A percentile compares a stretch with the other conserved stretches of the same genome.
Evolutionary conservation across 2,888 invertebrate species (phyloP).

Genomic region (Glaucopsyche alexis): DNA sequence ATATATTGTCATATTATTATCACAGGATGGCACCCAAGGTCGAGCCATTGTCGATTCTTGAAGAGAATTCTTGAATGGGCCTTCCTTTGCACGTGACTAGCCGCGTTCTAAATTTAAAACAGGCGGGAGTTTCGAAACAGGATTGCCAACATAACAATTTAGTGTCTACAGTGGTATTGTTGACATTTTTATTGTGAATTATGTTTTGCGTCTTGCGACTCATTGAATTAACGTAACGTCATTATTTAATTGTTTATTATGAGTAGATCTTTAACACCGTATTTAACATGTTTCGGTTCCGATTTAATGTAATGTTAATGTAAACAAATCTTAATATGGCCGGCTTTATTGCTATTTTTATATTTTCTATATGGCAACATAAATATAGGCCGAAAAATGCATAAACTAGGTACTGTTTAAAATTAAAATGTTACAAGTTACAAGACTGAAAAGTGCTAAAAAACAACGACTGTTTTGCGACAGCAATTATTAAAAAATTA

Average conservation of each 20-base stretch:
- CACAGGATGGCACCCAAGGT: slow-evolving; percentile 40
- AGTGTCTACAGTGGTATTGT: neutral
- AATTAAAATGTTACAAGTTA: no score
- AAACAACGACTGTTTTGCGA: no score
- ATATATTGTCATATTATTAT: slow-evolving; percentile 36
- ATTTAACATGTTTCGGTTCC: no score
- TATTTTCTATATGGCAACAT: no score
- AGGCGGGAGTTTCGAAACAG: neutral
- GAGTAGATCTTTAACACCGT: no score
- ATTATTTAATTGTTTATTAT: neutral
- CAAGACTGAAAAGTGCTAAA: no score
- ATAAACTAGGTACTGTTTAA: no score
- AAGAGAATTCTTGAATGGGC: slow-evolving; percentile 27
- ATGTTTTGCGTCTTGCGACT: neutral
- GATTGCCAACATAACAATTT: slow-evolving; percentile 1
- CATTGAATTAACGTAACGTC: neutral
- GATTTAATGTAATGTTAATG: no score
- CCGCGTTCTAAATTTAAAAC: slow-evolving; percentile 22
- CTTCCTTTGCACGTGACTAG: slow-evolving; percentile 32
- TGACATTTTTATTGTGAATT: slow-evolving; percentile 17
- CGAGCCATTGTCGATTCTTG: slow-evolving; percentile 31
- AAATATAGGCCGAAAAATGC: no score
- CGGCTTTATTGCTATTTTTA: no score
- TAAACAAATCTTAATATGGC: no score
- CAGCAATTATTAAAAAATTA: no score